Evolutionary conservation across 2,888 invertebrate genomes (phyloP).

Genomic region (Scaptomyza cyrtandrae): DNA sequence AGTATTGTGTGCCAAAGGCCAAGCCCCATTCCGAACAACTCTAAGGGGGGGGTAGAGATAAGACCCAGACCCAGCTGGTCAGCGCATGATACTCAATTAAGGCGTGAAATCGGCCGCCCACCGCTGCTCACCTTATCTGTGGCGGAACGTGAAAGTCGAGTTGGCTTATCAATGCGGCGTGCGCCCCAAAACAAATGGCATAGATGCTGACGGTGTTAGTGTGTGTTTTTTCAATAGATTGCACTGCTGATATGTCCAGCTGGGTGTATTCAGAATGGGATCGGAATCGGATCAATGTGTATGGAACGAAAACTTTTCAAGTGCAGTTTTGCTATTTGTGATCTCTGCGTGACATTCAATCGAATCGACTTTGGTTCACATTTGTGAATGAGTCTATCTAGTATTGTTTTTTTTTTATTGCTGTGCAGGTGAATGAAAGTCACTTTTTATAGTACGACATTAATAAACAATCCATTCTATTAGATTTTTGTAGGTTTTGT

Average conservation of each 20-base stretch:
- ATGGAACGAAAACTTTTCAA: no score
- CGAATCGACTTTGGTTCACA: neutral
- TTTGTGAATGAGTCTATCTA: conserved; percentile 9
- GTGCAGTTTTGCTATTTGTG: no score
- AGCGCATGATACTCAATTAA: conserved; percentile 31
- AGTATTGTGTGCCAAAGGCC: conserved; percentile 25
- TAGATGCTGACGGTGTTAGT: neutral
- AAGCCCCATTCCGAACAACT: conserved; percentile 28
- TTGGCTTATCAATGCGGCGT: conserved; percentile 35
- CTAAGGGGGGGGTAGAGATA: conserved; percentile 23
- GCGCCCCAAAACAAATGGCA: conserved; percentile 7
- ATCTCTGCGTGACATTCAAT: conserved; percentile 9
- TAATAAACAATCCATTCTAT: no score
- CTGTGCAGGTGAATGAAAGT: conserved; percentile 8
- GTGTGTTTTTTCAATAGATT: conserved; percentile 6
- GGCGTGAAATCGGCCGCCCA: conserved; percentile 19
- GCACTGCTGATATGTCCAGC: conserved; percentile 19
- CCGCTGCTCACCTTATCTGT: conserved; percentile 18
- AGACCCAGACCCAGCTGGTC: conserved; percentile 37
- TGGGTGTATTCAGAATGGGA: no score
- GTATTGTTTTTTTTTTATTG: neutral
- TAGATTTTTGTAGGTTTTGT: no score
- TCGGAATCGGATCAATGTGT: neutral
- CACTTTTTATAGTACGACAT: neutral
- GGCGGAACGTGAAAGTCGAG: conserved; percentile 29